Percentiles rank a stretch among this genome's conserved stretches.
phyloP scores from a whole-genome alignment of 2,888 invertebrate genomes.

The Aspidiotus rigidus region DNA sequence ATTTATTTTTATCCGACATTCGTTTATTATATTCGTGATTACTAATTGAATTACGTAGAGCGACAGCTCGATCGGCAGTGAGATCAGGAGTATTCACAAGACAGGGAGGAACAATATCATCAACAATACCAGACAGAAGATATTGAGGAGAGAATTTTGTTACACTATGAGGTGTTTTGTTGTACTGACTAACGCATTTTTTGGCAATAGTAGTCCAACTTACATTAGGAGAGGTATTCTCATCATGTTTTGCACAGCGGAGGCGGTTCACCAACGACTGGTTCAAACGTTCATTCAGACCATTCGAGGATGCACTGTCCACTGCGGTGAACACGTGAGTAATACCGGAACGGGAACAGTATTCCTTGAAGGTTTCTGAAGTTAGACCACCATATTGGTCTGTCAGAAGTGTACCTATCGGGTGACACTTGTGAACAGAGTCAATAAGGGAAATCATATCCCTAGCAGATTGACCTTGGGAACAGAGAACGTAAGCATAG shows the following conservation, averaged over 20 bases:
- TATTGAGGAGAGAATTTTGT: neutral
- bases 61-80: neutral
- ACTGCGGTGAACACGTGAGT: slow-evolving; percentile 11
- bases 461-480: neutral
- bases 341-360: neutral
- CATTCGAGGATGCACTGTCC: slow-evolving; percentile 14
- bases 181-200: slow-evolving; percentile 13
- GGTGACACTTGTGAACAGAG: slow-evolving; percentile 8
- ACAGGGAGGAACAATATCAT: neutral
- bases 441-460: neutral
- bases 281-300: slow-evolving; percentile 8
- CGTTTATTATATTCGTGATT: slow-evolving; percentile 4
- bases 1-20: slow-evolving; percentile 1
- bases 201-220: slow-evolving; percentile 8
- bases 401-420: neutral
- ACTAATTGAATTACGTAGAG: neutral
- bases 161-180: slow-evolving; percentile 11
- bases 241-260: neutral
- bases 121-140: neutral
- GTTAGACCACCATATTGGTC: slow-evolving; percentile 5
- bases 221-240: neutral
- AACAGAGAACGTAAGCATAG: slow-evolving; percentile 5
- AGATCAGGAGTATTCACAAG: neutral
- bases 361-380: slow-evolving; percentile 1
- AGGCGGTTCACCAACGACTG: slow-evolving; percentile 8